These are phyloP conservation scores for Ploceus nigricollis DNA, from an alignment of 2,113 vertebrate species.

Conservation along the genomic window DNA sequence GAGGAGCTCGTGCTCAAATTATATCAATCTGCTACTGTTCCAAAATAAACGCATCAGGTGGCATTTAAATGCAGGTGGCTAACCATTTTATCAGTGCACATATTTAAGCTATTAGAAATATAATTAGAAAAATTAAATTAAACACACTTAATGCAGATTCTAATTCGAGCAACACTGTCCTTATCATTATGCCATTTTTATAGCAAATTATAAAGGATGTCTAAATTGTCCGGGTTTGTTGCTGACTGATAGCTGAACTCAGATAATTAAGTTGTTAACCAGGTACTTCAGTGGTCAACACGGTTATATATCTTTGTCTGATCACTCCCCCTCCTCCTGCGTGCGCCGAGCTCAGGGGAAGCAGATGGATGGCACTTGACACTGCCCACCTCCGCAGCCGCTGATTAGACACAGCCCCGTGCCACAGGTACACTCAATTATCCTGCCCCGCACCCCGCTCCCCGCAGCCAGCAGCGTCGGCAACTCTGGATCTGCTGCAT, in stretches of 20 bases:
- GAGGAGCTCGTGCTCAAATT: conserved; percentile 69
- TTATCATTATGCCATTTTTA: conserved; percentile 71
- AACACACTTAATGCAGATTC: conserved; percentile 68
- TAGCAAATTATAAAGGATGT: conserved; percentile 62
- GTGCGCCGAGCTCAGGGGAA: conserved; percentile 71
- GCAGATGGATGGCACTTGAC: conserved; percentile 77
- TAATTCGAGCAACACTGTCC: conserved; percentile 63
- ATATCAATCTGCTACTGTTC: conserved; percentile 71
- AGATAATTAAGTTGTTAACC: conserved; percentile 81
- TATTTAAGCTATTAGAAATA: conserved; percentile 79
- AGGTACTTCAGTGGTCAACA: conserved; percentile 76
- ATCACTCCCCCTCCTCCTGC: conserved; percentile 65
- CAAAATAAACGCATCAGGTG: conserved; percentile 80
- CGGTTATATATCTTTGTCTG: conserved; percentile 74
- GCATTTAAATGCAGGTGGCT: conserved; percentile 76
- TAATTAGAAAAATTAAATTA: conserved; percentile 82
- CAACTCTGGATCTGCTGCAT: not conserved
- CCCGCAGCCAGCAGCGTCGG: not conserved
- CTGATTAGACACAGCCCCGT: conserved; percentile 74
- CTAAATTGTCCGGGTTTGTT: conserved; percentile 65
- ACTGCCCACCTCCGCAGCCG: conserved; percentile 64
- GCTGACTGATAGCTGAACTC: conserved; percentile 74
- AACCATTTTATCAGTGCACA: conserved; percentile 75
- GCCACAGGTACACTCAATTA: conserved; percentile 74
- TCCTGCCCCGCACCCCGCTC: not conserved